Conservation (phyloP, 2,888 invertebrate species). For the Dicyrtomina minuta region DNA sequence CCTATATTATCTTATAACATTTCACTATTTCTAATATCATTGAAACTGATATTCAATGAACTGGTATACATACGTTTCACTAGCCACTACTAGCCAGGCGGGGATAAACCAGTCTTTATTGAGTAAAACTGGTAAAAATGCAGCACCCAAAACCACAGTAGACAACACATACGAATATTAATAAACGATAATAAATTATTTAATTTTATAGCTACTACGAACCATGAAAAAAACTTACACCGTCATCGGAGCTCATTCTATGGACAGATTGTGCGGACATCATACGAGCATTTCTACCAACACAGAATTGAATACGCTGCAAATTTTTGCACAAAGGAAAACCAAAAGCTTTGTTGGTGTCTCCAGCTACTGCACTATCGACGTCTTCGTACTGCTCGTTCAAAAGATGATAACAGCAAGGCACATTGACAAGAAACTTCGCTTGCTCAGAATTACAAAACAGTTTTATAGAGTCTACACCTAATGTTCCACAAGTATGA, state of each 20-base stretch:
- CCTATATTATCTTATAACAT: too few relatives aligned
- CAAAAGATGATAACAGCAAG: conserved; percentile 86
- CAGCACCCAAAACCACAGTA: too few relatives aligned
- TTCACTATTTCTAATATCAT: too few relatives aligned
- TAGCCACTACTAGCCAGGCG: too few relatives aligned
- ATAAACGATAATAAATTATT: too few relatives aligned
- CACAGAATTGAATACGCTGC: conserved; percentile 58
- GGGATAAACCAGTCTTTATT: too few relatives aligned
- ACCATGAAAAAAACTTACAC: too few relatives aligned
- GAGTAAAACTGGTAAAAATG: too few relatives aligned
- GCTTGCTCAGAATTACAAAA: conserved; percentile 64
- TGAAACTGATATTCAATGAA: too few relatives aligned
- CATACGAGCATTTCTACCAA: conserved; percentile 81
- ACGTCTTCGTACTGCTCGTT: conserved; percentile 61
- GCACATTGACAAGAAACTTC: conserved; percentile 72
- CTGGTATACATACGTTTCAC: too few relatives aligned
- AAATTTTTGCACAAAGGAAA: conserved; percentile 71
- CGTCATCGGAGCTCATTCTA: conserved; percentile 63
- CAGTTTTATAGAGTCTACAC: conserved; percentile 69
- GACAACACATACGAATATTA: too few relatives aligned
- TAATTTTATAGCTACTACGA: too few relatives aligned
- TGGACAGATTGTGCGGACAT: conserved; percentile 81
- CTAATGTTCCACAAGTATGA: conserved; percentile 86
- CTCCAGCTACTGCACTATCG: conserved; percentile 51
- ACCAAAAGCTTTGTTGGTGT: conserved; percentile 57